Evolutionary conservation across 1,140 invertebrate species (phyloP).

Genomic region (Halictus rubicundus): DNA sequence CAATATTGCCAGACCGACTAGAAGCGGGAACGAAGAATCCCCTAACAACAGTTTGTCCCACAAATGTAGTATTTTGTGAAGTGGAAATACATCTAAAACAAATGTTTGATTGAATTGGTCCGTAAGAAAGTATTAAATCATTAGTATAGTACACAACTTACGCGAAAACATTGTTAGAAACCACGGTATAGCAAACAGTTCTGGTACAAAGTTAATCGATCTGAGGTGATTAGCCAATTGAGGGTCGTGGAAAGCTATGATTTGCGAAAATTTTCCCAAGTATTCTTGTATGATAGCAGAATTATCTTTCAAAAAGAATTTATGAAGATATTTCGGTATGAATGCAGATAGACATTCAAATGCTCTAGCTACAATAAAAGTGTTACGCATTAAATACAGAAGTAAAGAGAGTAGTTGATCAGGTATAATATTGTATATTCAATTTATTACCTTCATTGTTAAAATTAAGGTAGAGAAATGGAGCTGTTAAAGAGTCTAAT

Average conservation of each 20-base stretch:
- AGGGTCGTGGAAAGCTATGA: conserved; percentile 97
- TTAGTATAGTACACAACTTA: conserved; percentile 82
- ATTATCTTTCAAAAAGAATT: conserved; percentile 99
- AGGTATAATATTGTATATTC: conserved; percentile 5
- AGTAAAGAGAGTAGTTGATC: conserved; percentile 19
- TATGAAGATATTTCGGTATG: conserved; percentile 97
- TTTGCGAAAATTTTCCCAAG: conserved; percentile 96
- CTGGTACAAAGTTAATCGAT: conserved; percentile 97
- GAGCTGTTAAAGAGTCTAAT: conserved; percentile 97
- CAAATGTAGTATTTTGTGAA: conserved; percentile 98
- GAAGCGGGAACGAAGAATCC: conserved; percentile 96
- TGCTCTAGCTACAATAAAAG: conserved; percentile 88
- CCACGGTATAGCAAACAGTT: conserved; percentile 99
- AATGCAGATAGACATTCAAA: conserved; percentile 96
- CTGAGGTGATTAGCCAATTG: conserved; percentile 94
- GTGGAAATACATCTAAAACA: conserved; percentile 94
- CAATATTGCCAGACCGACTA: conserved; percentile 96
- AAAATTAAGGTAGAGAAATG: conserved; percentile 98
- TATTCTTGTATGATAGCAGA: conserved; percentile 98
- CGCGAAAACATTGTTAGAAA: conserved; percentile 99
- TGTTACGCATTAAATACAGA: conserved; percentile 27
- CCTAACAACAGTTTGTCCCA: conserved; percentile 98
- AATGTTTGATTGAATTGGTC: background rate
- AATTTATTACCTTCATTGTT: conserved; percentile 92
- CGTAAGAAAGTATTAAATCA: conserved; percentile 7